Conservation (phyloP, 2,797 vertebrate species). For the Mus spretus region DNA sequence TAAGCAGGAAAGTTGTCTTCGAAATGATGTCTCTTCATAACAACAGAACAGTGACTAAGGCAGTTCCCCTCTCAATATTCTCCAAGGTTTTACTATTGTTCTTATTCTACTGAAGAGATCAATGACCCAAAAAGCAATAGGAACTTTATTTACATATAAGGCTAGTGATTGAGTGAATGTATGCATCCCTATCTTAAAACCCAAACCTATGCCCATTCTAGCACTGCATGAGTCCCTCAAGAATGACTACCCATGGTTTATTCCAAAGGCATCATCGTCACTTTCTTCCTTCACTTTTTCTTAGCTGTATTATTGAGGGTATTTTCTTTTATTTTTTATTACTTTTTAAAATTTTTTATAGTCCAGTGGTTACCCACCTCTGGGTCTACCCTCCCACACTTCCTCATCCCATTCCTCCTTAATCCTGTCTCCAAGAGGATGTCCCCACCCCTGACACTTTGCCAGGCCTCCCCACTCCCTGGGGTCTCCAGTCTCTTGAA, state of each 20-base stretch:
- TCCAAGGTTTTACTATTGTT: not conserved
- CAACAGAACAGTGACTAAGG: not conserved
- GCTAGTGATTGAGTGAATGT: not conserved
- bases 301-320: not conserved
- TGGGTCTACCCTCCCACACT: too few relatives aligned
- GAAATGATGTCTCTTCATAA: not conserved
- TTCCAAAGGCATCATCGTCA: not conserved
- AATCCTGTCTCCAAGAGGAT: too few relatives aligned
- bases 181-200: not conserved
- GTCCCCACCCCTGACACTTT: too few relatives aligned
- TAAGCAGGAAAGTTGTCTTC: not conserved
- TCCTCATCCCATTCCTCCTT: too few relatives aligned
- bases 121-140: not conserved
- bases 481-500: too few relatives aligned
- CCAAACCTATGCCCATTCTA: not conserved
- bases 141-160: constrained; percentile 19
- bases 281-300: not conserved
- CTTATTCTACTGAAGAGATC: not conserved
- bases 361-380: too few relatives aligned
- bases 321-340: not conserved
- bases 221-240: not conserved
- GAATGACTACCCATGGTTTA: not conserved
- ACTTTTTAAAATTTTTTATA: too few relatives aligned
- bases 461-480: too few relatives aligned
- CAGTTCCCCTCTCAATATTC: too few relatives aligned